Evolutionary conservation across 2,797 vertebrate species (phyloP).

Genomic region (Eremophila alpestris): DNA sequence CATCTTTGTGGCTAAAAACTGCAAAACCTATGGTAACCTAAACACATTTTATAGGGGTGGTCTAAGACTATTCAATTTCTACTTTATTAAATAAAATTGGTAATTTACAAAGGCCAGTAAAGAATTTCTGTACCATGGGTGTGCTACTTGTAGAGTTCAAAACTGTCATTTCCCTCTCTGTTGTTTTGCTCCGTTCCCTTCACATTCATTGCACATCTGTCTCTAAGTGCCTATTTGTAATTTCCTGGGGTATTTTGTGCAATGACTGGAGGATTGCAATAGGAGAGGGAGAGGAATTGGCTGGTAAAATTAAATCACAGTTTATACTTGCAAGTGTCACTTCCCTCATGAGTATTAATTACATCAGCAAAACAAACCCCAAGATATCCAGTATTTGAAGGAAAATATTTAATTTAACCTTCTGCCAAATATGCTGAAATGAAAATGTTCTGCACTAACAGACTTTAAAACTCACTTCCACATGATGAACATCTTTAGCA

Average conservation of each 20-base stretch:
- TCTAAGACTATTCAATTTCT: constrained; percentile 14
- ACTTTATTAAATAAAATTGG: constrained; percentile 5
- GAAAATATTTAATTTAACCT: constrained; percentile 36
- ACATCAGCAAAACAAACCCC: constrained; percentile 29
- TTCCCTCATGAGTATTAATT: constrained; percentile 28
- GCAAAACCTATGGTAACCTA: constrained; percentile 9
- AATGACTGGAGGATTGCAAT: constrained; percentile 2
- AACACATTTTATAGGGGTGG: background rate
- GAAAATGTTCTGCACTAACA: background rate
- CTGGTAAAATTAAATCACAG: constrained; percentile 14
- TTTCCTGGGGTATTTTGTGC: constrained; percentile 19
- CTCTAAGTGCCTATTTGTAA: constrained; percentile 59
- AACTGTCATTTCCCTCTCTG: background rate
- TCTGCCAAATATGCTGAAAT: constrained; percentile 11
- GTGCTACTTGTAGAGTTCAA: background rate
- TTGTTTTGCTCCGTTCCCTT: constrained; percentile 14
- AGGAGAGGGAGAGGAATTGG: background rate
- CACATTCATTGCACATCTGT: constrained; percentile 56
- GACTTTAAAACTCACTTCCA: constrained; percentile 15
- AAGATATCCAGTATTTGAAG: constrained; percentile 6
- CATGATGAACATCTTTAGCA: constrained; percentile 28
- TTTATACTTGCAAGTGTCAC: constrained; percentile 2
- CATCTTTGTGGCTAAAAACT: constrained; percentile 28
- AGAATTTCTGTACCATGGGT: background rate
- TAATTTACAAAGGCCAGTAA: constrained; percentile 20